A percentile compares a stretch with the other conserved stretches of the same genome.
These are phyloP conservation scores for Cerastis rubricosa DNA, from an alignment of 2,888 invertebrate species.

Conservation along the genomic window DNA sequence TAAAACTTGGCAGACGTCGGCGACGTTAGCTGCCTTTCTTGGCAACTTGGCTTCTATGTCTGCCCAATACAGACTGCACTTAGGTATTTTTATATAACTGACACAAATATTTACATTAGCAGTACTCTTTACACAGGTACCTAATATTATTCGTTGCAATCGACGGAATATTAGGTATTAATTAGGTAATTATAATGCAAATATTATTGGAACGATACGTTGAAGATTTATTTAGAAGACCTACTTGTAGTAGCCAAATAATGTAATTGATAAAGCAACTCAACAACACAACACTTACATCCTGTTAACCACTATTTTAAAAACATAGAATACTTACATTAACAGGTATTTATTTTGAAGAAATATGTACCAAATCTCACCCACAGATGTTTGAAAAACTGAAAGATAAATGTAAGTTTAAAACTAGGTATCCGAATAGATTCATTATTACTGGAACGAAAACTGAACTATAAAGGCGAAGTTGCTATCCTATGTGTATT, in stretches of 20 bases:
- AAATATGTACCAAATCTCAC: too few species aligned
- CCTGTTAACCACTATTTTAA: too few species aligned
- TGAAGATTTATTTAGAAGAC: neutral
- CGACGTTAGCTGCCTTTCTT: constrained; percentile 35
- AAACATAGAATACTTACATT: too few species aligned
- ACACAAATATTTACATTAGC: constrained; percentile 2
- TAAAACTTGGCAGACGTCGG: too few species aligned
- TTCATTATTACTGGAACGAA: too few species aligned
- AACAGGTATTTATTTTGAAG: too few species aligned
- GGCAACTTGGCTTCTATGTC: constrained; percentile 1
- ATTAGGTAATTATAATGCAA: constrained; percentile 21
- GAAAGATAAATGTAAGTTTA: too few species aligned
- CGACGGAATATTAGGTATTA: neutral
- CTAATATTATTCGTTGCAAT: neutral
- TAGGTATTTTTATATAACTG: constrained; percentile 21
- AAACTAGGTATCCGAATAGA: too few species aligned
- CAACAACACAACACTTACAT: too few species aligned
- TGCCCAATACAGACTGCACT: constrained; percentile 14
- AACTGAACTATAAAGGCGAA: too few species aligned
- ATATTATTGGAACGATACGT: constrained; percentile 9
- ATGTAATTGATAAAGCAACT: neutral
- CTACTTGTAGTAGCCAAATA: neutral
- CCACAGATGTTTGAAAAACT: too few species aligned
- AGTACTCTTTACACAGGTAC: neutral
- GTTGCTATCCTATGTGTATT: too few species aligned